Evolutionary conservation across 1,140 invertebrate genomes (phyloP), one percentile per base, ranked within the genome.

Genomic region (Rhagoletis pomonella): DNA sequence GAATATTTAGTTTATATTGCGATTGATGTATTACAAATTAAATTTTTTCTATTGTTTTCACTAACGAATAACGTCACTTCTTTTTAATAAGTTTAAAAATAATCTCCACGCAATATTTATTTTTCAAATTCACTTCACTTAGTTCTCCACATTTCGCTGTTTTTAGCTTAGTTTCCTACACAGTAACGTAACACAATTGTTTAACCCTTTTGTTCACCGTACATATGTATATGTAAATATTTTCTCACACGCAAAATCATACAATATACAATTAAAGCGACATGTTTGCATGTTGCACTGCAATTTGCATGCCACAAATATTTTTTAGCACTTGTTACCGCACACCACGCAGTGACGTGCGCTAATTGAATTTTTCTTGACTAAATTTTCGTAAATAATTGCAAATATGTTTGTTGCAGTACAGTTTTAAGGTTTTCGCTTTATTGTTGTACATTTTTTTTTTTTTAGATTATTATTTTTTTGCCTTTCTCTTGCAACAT

Each of bases 281-380:
- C 73, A 4, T 17, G 12, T 14, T 81, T 81, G 73, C 73, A 81
- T 81, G 73, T 81, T 81, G 73, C 73, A 81, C n/a, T 55, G 73
- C 17, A 81, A 81, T 81, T 81, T 81, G 73, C 73, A 81, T 81
- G 73, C 50, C 73, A 81, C 73, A 55, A 81, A 81, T 47, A 81
- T 81, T 81, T 81, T 81, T 81, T 81, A 81, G 73, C 73, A 81
- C 73, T 81, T 81, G n/a, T 55, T 81, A 55, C 73, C 47, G 44
- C 14, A 55, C 73, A 81, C 73, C 73, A 81, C 73, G 73, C 73
- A 81, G 50, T 29, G 6, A 81, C 73, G 73, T 81, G 47, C 47
- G 73, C 73, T 81, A 81, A 81, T 81, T 81, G 73, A 81, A 81
- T 58, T 81, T 55, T 55, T 81, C 73, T 81, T 19, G 39, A 81